Evolutionary conservation across 2,888 invertebrate species (phyloP).

Genomic region (Drosophila eohydei): DNA sequence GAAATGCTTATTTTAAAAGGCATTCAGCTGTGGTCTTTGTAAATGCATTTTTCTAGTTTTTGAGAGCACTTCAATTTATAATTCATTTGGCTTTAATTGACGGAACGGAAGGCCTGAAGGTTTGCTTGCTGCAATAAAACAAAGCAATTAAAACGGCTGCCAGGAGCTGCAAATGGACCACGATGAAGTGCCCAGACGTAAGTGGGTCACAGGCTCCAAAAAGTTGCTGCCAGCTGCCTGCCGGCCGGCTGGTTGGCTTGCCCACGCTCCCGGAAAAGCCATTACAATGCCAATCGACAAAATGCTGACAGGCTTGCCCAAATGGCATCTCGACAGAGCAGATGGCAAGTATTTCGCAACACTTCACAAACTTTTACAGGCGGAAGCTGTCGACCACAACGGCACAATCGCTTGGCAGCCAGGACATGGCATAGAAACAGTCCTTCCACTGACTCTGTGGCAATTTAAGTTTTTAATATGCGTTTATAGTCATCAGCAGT

Average conservation of each 20-base stretch:
- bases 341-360: conserved; percentile 39
- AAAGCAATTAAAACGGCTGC: conserved; percentile 74
- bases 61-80: conserved; percentile 21
- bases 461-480: conserved; percentile 51
- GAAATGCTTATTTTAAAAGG: conserved; percentile 14
- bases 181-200: conserved; percentile 53
- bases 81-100: conserved; percentile 21
- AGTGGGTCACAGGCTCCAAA: conserved; percentile 63
- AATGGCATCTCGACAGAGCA: conserved; percentile 45
- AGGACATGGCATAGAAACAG: conserved; percentile 9
- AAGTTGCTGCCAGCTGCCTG: conserved; percentile 46
- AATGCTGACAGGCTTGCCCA: conserved; percentile 52
- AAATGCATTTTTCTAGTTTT: conserved; percentile 5
- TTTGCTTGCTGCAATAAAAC: conserved; percentile 54
- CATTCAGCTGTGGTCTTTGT: conserved; percentile 15
- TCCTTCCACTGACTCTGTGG: conserved; percentile 16
- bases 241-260: conserved; percentile 17
- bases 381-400: conserved; percentile 57
- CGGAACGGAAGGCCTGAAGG: not conserved
- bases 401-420: conserved; percentile 13
- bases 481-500: conserved; percentile 32
- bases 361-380: conserved; percentile 52
- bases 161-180: conserved; percentile 40
- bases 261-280: conserved; percentile 52
- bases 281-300: conserved; percentile 77